A percentile compares a stretch with the other conserved stretches of the same genome.
phyloP scores from a whole-genome alignment of 1,140 invertebrate genomes.

The Habropoda laboriosa region DNA sequence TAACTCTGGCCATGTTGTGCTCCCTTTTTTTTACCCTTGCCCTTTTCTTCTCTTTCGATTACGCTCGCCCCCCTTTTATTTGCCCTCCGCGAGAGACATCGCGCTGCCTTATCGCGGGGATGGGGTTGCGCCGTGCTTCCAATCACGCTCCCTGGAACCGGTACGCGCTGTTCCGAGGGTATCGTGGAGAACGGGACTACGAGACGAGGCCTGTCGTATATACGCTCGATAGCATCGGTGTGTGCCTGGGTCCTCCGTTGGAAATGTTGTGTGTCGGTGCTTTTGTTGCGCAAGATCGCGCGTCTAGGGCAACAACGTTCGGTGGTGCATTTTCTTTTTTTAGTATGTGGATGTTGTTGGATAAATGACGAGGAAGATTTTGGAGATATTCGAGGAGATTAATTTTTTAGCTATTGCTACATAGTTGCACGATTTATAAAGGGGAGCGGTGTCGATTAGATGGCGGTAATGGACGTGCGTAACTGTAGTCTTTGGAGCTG shows the following conservation, averaged over 20 bases:
- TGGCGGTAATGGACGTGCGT: background rate
- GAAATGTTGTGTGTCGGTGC: background rate
- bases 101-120: constrained; percentile 53
- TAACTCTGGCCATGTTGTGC: constrained; percentile 54
- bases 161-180: constrained; percentile 18
- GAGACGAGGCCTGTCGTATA: constrained; percentile 16
- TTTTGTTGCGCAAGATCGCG: background rate
- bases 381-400: background rate
- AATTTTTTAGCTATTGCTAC: background rate
- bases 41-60: constrained; percentile 61
- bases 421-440: background rate
- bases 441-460: constrained; percentile 1
- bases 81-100: constrained; percentile 58
- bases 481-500: background rate
- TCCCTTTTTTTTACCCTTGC: constrained; percentile 37
- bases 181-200: background rate
- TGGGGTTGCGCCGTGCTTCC: constrained; percentile 26
- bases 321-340: background rate
- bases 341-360: too few relatives aligned
- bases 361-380: background rate
- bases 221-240: constrained; percentile 17
- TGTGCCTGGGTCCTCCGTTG: background rate
- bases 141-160: constrained; percentile 36
- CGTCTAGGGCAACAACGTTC: background rate
- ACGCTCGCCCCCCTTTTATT: constrained; percentile 46